phyloP scores from a whole-genome alignment of 2,888 invertebrate genomes.

The Cheilosia soror region DNA sequence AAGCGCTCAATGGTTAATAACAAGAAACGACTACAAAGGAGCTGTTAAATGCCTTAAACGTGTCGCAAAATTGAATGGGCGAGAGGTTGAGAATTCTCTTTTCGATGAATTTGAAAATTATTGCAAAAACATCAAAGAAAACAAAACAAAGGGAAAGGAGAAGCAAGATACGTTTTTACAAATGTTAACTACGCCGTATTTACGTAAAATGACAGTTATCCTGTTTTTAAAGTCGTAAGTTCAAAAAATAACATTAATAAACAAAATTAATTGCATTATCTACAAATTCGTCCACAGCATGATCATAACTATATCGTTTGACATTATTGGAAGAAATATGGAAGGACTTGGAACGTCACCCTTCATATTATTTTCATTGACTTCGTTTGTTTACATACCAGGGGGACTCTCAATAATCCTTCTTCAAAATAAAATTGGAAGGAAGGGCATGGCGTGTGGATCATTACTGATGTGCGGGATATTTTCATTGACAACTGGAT shows the following conservation, averaged over 20 bases:
- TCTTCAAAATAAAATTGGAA: constrained; percentile 82
- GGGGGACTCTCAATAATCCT: constrained; percentile 82
- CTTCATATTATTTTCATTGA: constrained; percentile 85
- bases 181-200: constrained; percentile 85
- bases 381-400: constrained; percentile 85
- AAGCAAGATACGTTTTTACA: constrained; percentile 83
- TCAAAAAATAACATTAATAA: too few species aligned
- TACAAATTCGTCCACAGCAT: constrained; percentile 81
- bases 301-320: constrained; percentile 86
- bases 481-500: constrained; percentile 84
- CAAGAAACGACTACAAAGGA: constrained; percentile 84
- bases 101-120: constrained; percentile 83
- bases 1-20: constrained; percentile 86
- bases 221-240: constrained; percentile 86
- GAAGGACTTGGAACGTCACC: constrained; percentile 85
- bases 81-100: constrained; percentile 82
- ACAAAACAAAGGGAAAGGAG: constrained; percentile 70
- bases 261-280: too few species aligned
- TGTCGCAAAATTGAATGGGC: constrained; percentile 85
- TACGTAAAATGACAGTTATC: constrained; percentile 85
- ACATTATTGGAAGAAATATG: constrained; percentile 86
- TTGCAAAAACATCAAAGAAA: constrained; percentile 78
- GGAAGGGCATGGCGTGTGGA: constrained; percentile 85
- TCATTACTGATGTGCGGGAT: constrained; percentile 85
- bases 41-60: constrained; percentile 85